Conservation (phyloP, 2,888 invertebrate genomes). For the Eupithecia centaureata region DNA sequence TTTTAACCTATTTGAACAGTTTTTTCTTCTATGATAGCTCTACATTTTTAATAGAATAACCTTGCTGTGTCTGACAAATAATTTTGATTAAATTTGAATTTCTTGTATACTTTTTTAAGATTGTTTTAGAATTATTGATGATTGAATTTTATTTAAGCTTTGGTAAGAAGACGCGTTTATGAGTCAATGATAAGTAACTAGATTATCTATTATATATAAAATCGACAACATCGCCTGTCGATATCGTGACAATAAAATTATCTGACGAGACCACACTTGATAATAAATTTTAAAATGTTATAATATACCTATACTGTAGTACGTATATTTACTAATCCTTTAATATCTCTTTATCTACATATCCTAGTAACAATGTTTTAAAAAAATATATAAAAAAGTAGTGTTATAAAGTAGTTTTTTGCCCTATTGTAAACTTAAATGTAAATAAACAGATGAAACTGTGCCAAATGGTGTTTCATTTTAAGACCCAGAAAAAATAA, state of each 20-base stretch:
- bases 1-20: slow-evolving; percentile 13
- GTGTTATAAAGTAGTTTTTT: slow-evolving; percentile 62
- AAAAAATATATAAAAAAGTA: slow-evolving; percentile 34
- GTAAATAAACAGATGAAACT: slow-evolving; percentile 67
- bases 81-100: slow-evolving; percentile 47
- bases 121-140: background rate
- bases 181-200: slow-evolving; percentile 18
- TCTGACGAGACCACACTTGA: slow-evolving; percentile 63
- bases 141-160: slow-evolving; percentile 2
- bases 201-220: too few species aligned
- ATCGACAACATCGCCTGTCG: slow-evolving; percentile 20
- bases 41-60: slow-evolving; percentile 66
- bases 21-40: slow-evolving; percentile 40
- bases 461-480: slow-evolving; percentile 60
- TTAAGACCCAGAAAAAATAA: background rate
- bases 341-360: slow-evolving; percentile 45
- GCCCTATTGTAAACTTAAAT: slow-evolving; percentile 60
- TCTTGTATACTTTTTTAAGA: background rate
- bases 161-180: background rate
- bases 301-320: slow-evolving; percentile 55
- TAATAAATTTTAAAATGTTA: slow-evolving; percentile 61
- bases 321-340: slow-evolving; percentile 45
- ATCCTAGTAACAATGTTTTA: slow-evolving; percentile 26
- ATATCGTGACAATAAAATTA: slow-evolving; percentile 66
- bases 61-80: slow-evolving; percentile 84